Evolutionary conservation across 2,888 invertebrate genomes (phyloP), one percentile per base, ranked within the genome.

Genomic region (Anoplius nigerrimus): DNA sequence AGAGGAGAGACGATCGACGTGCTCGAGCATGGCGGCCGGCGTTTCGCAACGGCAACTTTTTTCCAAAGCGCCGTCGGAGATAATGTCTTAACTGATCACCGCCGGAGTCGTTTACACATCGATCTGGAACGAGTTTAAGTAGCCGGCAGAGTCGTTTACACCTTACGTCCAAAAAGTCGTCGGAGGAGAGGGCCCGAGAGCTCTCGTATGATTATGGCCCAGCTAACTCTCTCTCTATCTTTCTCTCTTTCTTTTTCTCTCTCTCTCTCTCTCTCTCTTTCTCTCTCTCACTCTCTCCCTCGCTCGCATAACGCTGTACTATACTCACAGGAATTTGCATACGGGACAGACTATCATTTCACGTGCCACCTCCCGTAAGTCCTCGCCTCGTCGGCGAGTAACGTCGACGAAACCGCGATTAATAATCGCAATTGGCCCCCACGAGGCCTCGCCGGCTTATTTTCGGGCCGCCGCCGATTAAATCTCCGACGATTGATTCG

Each of bases 21-120:
- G 34, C 11, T n/a, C 34, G 34, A 34, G 34, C 8, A 34, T 34
- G 8, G 34, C 56, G 20, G n/a, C 18, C 58, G 43, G 34, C 54
- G 68, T 78, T 78, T 78, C 72, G 71, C 21, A 73, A 72, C 64
- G 46, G 76, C 51, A 22, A 63, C 48, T 71, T 78, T 75, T 55
- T 75, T 78, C 66, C 56, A 76, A 72, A 68, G 66, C 66, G 16
- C 45, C 60, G 78, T 62, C 71, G 66, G 53, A 71, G 74, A 78
- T 78, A 78, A 78, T 79, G 78, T 79, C 78, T 78, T 74, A 78
- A 78, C 79, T 65, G 78, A 46, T 58, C 63, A 62, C 22, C 61
- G 63, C 68, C 45, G 16, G 48, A 60, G 69, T 71, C 72, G 72
- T 78, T 78, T 63, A 71, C 72, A 62, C 78, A 68, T 76, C 69